Evolutionary conservation across 1,140 invertebrate genomes (phyloP), one percentile per base, ranked within the genome.

Genomic region (Micrasema longulum): DNA sequence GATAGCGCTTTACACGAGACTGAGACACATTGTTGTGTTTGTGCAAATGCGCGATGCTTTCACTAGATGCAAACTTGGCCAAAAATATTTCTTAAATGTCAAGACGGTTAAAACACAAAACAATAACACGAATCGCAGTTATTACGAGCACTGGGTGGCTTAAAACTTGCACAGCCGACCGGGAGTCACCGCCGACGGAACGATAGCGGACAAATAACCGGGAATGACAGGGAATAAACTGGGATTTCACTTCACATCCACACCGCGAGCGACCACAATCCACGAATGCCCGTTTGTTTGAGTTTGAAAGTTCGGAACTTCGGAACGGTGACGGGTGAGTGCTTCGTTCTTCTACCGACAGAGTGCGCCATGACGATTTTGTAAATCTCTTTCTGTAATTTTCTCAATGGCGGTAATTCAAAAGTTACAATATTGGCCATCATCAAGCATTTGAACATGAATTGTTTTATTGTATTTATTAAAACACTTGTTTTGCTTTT

Each of bases 1-100:
- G 47, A 18, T 45, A 47, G n/a, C 20, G 26, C 26, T 22, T n/a
- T 60, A 41, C 35, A 57, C 12, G 53, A 47, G 4, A 57, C 47
- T 11, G 53, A 47, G 4, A 57, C 47, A 69, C 67, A 68, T 60
- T 69, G 53, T 62, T 60, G 14, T 69, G 36, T 69, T 69, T 52
- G 47, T 60, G 43, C 55, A 60, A 47, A 26, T 20, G 38, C 43
- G 60, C 67, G 60, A 69, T 22, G 67, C 67, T 60, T 62, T 69
- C 67, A 69, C 67, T 69, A 9, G 50, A 38, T 48, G 6, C 43
- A 48, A 47, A 23, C 36, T 36, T 22, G n/a, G 7, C 2, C 7
- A 31, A 7, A 31, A 31, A 3, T 22, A 52, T 20, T 18, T 3
- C 48, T 20, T 52, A 60, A 53, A 53, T 53, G 26, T 60, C n/a